These are phyloP conservation scores for Junonia oenone DNA, from an alignment of 2,888 invertebrate genomes.

Conservation along the genomic window DNA sequence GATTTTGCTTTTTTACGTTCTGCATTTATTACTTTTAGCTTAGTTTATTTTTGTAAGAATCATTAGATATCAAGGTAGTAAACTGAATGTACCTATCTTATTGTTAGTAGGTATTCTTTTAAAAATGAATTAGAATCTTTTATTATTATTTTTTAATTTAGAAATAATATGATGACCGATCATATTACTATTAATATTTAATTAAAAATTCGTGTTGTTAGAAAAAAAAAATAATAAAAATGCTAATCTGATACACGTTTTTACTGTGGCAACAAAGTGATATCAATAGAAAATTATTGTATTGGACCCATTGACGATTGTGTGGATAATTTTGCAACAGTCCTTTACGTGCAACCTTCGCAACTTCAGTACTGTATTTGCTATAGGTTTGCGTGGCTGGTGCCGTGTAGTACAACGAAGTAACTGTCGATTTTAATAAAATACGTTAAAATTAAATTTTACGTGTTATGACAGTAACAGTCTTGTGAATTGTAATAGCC, in stretches of 20 bases:
- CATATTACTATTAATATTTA: too few species aligned
- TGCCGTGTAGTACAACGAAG: constrained; percentile 33
- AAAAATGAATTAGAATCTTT: too few species aligned
- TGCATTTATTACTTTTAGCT: too few species aligned
- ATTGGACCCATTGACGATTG: constrained; percentile 20
- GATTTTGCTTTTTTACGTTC: too few species aligned
- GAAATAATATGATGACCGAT: too few species aligned
- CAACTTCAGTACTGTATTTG: constrained; percentile 48
- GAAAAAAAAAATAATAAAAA: too few species aligned
- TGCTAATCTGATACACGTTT: neutral
- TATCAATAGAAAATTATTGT: constrained; percentile 9
- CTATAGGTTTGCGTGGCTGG: constrained; percentile 44
- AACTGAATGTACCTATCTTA: too few species aligned
- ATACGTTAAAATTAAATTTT: neutral
- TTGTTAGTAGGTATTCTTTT: too few species aligned
- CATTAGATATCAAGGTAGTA: too few species aligned
- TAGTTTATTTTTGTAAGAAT: too few species aligned
- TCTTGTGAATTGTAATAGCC: neutral
- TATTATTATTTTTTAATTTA: neutral
- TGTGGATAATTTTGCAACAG: constrained; percentile 41
- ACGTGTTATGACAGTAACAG: neutral
- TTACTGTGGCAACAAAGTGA: neutral
- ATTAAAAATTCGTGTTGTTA: too few species aligned
- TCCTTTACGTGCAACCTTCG: constrained; percentile 41
- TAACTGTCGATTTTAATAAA: neutral